These are phyloP conservation scores for Hetaerina titia DNA, from an alignment of 2,888 invertebrate species.

Conservation along the genomic window DNA sequence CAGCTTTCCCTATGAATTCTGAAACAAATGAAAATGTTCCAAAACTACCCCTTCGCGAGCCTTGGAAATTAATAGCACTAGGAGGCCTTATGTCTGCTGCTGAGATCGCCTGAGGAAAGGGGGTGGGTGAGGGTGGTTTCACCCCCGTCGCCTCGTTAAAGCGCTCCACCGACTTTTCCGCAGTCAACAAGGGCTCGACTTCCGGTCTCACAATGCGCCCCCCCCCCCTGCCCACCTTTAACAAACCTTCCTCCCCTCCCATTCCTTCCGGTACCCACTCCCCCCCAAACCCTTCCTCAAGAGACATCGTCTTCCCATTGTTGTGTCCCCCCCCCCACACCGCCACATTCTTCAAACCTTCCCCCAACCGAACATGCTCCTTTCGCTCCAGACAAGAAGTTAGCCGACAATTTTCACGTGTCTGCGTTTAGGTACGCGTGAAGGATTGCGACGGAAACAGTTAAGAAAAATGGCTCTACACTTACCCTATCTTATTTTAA, in stretches of 20 bases:
- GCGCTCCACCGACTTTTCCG: neutral
- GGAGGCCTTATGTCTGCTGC: neutral
- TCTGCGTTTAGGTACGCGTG: too few relatives aligned
- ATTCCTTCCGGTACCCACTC: neutral
- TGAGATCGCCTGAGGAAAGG: too few relatives aligned
- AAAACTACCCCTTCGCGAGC: too few relatives aligned
- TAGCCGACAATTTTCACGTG: too few relatives aligned
- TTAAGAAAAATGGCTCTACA: too few relatives aligned
- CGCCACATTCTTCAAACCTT: neutral
- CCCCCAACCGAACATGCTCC: neutral
- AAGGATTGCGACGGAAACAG: too few relatives aligned
- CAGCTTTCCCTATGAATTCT: too few relatives aligned
- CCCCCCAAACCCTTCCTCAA: neutral
- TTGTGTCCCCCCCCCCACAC: neutral
- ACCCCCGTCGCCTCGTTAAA: neutral
- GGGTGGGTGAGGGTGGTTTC: neutral
- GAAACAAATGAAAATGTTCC: too few relatives aligned
- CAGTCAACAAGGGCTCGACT: neutral
- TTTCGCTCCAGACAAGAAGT: neutral
- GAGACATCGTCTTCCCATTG: neutral
- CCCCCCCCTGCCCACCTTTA: too few relatives aligned
- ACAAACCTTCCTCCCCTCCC: neutral
- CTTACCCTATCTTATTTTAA: too few relatives aligned
- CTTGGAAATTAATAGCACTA: neutral
- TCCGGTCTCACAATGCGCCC: neutral